Evolutionary conservation across 2,888 invertebrate species (phyloP).

Genomic region (Drosophila borborema): DNA sequence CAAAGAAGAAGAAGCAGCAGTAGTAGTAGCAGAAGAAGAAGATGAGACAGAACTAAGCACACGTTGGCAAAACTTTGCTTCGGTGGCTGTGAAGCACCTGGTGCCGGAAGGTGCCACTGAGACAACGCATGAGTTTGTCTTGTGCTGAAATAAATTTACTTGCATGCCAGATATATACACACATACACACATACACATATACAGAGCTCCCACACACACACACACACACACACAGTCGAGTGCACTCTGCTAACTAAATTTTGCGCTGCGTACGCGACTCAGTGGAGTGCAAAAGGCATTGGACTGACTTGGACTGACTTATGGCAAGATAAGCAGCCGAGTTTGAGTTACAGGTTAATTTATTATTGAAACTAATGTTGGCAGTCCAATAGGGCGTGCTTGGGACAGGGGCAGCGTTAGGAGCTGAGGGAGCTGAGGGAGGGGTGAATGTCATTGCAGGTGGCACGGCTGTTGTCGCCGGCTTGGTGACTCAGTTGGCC

Average conservation of each 20-base stretch:
- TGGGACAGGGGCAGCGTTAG: not conserved
- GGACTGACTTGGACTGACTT: constrained; percentile 64
- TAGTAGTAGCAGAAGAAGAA: not conserved
- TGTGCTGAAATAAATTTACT: constrained; percentile 63
- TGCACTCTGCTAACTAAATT: constrained; percentile 55
- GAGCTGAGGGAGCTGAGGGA: not conserved
- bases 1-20: constrained; percentile 11
- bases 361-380: constrained; percentile 77
- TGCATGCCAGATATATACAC: constrained; percentile 52
- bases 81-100: constrained; percentile 31
- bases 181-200: constrained; percentile 10
- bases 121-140: constrained; percentile 55
- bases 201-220: constrained; percentile 11
- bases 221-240: constrained; percentile 26
- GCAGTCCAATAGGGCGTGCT: constrained; percentile 37
- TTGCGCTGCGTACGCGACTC: constrained; percentile 56
- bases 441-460: constrained; percentile 37
- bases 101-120: constrained; percentile 46
- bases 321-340: constrained; percentile 60
- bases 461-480: constrained; percentile 44
- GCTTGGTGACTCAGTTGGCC: constrained; percentile 24
- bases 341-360: constrained; percentile 73
- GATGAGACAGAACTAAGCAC: constrained; percentile 23
- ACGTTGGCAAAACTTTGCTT: constrained; percentile 24
- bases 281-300: constrained; percentile 63